Base-by-base conservation (phyloP, 2,797 vertebrate genomes). In the Malurus splendens region DNA sequence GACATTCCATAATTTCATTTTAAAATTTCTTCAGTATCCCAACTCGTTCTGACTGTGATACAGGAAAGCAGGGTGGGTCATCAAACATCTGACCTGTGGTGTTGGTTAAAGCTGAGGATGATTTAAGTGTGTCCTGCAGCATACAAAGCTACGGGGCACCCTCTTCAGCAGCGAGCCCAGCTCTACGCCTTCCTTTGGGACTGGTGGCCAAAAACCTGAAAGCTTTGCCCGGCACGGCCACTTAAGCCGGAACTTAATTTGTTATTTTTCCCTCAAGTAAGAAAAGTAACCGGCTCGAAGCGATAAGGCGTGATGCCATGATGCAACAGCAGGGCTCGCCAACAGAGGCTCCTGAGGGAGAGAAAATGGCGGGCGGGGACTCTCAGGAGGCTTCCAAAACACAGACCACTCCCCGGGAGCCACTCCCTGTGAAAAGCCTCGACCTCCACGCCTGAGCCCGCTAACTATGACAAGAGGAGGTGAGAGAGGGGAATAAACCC, bases 351-450 rank as follows among this genome's bases (percentile, higher is more conserved):
- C 18, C 12, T 16, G 23, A 77, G 11, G 14, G 24, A 65, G 6
- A 80, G 59, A 87, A 93, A 87, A 95, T 90, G 94, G 94, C 79
- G 82, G 65, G 61, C 61, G 8, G 12, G 5, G 12, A 22, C 19
- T n/a, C 42, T 12, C 2, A 14, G 36, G 39, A 22, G 25, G 8
- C 30, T 48, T 20, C 4, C 1, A 7, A 24, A 32, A 11, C 18
- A 6, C 33, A 18, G 20, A 10, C 9, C 13, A 10, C n/a, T 50
- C 20, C 72, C 23, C 22, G 17, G 4, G 5, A 59, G 3, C 22
- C 14, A 3, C 19, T 18, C 5, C 4, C 9, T 7, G 0, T 3
- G 5, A 50, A 38, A 3, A 56, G 10, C 32, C 18, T 13, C 41
- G 0, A 38, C 36, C 23, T 18, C 33, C 9, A 10, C 18, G 15